These are phyloP conservation scores for Penelope pileata DNA, from an alignment of 2,113 vertebrate species.

Conservation along the genomic window DNA sequence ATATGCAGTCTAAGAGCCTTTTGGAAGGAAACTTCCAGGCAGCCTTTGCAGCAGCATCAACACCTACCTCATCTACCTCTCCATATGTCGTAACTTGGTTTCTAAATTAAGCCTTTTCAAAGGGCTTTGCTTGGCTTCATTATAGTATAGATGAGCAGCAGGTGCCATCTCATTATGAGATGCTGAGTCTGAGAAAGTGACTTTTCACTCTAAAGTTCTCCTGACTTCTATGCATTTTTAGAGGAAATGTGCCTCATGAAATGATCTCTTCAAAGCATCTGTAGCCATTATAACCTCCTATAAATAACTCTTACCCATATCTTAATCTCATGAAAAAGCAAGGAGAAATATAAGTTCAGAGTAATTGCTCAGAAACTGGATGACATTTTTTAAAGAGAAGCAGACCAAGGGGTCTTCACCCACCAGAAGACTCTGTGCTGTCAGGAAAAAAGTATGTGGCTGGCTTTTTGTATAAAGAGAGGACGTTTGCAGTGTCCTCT, in stretches of 20 bases:
- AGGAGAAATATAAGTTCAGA: background rate
- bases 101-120: background rate
- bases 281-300: background rate
- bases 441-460: background rate
- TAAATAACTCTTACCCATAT: background rate
- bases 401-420: background rate
- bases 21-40: background rate
- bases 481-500: background rate
- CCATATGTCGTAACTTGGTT: background rate
- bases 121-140: background rate
- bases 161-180: background rate
- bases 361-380: background rate
- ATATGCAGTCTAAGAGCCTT: too few species aligned
- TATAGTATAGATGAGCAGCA: background rate
- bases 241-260: background rate
- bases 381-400: background rate
- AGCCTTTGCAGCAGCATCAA: background rate
- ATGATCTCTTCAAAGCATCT: background rate
- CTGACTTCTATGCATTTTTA: background rate
- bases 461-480: background rate
- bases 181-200: background rate
- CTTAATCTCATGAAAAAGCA: background rate
- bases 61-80: background rate
- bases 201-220: background rate
- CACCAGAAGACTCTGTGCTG: background rate